These are phyloP conservation scores for Colius striatus DNA, from an alignment of 2,113 vertebrate genomes.

Conservation along the genomic window DNA sequence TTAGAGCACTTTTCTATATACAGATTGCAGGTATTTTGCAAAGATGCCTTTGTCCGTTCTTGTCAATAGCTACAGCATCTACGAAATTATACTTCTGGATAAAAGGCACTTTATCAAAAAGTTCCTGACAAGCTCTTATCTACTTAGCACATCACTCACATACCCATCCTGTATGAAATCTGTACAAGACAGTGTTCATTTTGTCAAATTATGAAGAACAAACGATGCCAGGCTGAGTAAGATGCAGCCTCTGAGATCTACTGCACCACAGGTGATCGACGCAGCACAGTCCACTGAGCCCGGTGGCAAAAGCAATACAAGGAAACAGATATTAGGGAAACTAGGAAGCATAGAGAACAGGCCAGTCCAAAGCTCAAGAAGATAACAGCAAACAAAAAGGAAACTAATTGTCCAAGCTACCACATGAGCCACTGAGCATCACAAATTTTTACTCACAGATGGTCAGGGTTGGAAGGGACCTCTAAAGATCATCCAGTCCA, in stretches of 20 bases:
- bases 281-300: not conserved
- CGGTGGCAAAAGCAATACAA: not conserved
- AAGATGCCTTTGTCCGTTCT: not conserved
- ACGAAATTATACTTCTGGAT: not conserved
- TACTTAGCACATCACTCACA: not conserved
- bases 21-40: conserved; percentile 1
- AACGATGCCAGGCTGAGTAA: not conserved
- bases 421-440: not conserved
- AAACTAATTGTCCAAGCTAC: not conserved
- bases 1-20: not conserved
- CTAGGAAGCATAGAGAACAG: not conserved
- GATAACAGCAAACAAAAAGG: not conserved
- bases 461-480: too few species aligned
- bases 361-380: not conserved
- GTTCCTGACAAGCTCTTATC: conserved; percentile 4
- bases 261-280: not conserved
- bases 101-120: conserved; percentile 20
- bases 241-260: not conserved
- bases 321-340: not conserved
- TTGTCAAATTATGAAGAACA: not conserved
- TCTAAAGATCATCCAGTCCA: too few species aligned
- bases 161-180: not conserved
- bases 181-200: not conserved
- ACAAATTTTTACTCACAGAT: not conserved
- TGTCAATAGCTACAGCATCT: not conserved